Evolutionary conservation across 2,888 invertebrate species (phyloP).

Genomic region (Idaea straminata): DNA sequence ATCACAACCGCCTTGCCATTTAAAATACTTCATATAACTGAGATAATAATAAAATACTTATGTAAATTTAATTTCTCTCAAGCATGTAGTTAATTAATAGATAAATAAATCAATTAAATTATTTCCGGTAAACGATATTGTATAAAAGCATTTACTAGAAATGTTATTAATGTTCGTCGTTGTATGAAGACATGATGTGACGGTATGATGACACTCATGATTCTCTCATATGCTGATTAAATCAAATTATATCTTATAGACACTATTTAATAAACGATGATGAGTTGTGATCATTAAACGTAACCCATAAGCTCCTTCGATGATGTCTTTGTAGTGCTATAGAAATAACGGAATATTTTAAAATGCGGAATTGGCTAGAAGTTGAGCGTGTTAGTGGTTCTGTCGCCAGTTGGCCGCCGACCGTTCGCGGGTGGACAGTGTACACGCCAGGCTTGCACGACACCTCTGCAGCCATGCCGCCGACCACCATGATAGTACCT

Average conservation of each 20-base stretch:
- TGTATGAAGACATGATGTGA: conserved; percentile 21
- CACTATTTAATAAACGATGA: conserved; percentile 27
- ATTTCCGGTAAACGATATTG: conserved; percentile 4
- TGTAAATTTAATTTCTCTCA: neutral
- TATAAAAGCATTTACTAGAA: neutral
- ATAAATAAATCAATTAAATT: neutral
- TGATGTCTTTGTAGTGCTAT: conserved; percentile 52
- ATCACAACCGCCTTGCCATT: neutral
- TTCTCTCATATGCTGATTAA: conserved; percentile 24
- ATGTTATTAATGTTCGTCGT: conserved; percentile 11
- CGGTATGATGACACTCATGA: conserved; percentile 23
- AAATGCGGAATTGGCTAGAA: conserved; percentile 76
- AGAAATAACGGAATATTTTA: conserved; percentile 72
- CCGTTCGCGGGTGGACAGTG: conserved; percentile 70
- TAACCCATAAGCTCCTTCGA: conserved; percentile 38
- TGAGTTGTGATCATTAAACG: conserved; percentile 35
- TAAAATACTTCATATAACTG: neutral
- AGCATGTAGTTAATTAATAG: neutral
- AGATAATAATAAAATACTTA: neutral
- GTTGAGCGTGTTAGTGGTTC: conserved; percentile 55
- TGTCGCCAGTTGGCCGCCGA: conserved; percentile 70
- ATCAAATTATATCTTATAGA: conserved; percentile 18
- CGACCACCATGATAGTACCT: conserved; percentile 76
- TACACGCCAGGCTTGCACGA: conserved; percentile 54
- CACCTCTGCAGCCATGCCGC: conserved; percentile 70